Evolutionary conservation across 2,888 invertebrate species (phyloP), one percentile per base, ranked within the genome.

Genomic region (Furcula furcula): DNA sequence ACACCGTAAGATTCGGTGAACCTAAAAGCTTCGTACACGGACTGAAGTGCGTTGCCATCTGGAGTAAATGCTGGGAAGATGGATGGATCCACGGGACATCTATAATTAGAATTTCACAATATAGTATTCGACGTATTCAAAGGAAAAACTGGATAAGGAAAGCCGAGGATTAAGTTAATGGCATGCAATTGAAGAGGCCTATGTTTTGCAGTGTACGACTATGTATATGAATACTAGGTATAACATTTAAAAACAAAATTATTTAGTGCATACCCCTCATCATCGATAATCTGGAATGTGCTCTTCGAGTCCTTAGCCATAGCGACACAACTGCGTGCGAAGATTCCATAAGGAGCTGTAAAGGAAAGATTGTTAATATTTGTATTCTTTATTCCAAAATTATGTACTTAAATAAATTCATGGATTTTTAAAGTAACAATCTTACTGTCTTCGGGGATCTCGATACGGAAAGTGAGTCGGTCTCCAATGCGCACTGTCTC

Each of bases 241-340:
- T n/a, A n/a, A n/a, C n/a, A n/a, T n/a, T n/a, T n/a, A n/a, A n/a
- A n/a, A n/a, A n/a, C n/a, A n/a, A n/a, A n/a, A n/a, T n/a, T n/a
- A n/a, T n/a, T n/a, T n/a, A n/a, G n/a, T n/a, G 61, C 90, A 72
- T 63, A 94, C 94, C 97, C 97, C 79, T 97, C 96, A 72, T 97
- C 97, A 67, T 97, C 97, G 68, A 97, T 97, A 68, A 98, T 97
- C 75, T 97, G 96, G 92, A 97, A 97, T 16, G 97, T 97, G 73
- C 96, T 97, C 86, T 97, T 95, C 3, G 97, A 96, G 79, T 98
- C 97, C 85, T 97, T 98, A 36, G 97, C 97, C 97, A 98, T 97
- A 41, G 97, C 97, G 38, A 97, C 96, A 84, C 97, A 98, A 74
- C 97, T 97, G 74, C 97, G 93, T 25, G 97, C 97, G 76, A 97